Conservation (phyloP, 2,113 vertebrate genomes). For the Hippocampus comes region DNA sequence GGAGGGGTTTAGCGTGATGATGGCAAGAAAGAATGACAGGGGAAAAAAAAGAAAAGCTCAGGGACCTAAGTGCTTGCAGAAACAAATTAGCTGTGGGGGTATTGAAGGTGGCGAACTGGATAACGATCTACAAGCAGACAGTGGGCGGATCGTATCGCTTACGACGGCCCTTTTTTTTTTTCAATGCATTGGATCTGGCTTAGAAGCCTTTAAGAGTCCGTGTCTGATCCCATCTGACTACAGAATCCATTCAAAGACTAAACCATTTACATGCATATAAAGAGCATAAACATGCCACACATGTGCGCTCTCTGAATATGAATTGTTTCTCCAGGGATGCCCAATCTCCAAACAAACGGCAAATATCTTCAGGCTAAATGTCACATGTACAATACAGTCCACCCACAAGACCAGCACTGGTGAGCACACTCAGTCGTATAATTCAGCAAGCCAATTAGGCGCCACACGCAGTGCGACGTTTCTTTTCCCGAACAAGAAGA, state of each 20-base stretch:
- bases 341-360: constrained; percentile 39
- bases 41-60: constrained; percentile 17
- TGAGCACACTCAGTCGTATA: constrained; percentile 11
- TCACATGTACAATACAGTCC: constrained; percentile 26
- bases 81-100: constrained; percentile 58
- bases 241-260: constrained; percentile 25
- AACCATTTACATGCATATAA: constrained; percentile 21
- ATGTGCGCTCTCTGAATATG: constrained; percentile 34
- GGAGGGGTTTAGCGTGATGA: constrained; percentile 45
- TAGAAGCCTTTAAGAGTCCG: constrained; percentile 44
- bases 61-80: constrained; percentile 42
- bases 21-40: constrained; percentile 29
- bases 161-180: constrained; percentile 49
- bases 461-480: constrained; percentile 49
- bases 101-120: constrained; percentile 56
- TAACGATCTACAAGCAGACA: constrained; percentile 45
- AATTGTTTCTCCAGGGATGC: constrained; percentile 39
- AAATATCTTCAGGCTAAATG: constrained; percentile 52
- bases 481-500: constrained; percentile 48
- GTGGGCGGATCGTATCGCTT: constrained; percentile 60
- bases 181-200: constrained; percentile 41
- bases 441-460: constrained; percentile 66
- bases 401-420: constrained; percentile 31
- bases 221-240: constrained; percentile 45
- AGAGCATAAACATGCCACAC: constrained; percentile 24